Evolutionary conservation across 2,888 invertebrate genomes (phyloP).

Genomic region (Pardosa pseudoannulata): DNA sequence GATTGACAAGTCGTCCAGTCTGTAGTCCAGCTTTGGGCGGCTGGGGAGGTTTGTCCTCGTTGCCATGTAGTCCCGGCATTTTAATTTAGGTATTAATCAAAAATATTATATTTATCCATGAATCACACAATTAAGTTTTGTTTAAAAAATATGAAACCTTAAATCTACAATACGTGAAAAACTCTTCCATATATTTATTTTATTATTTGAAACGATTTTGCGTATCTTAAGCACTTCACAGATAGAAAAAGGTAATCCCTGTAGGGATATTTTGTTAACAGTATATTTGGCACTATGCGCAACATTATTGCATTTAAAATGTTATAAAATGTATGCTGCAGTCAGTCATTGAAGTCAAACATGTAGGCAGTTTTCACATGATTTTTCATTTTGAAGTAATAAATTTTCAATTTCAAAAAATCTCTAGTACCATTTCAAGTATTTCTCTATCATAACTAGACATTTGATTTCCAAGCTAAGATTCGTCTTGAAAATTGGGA

Average conservation of each 20-base stretch:
- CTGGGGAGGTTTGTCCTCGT: constrained; percentile 49
- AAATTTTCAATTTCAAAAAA: too few relatives aligned
- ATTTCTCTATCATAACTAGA: too few relatives aligned
- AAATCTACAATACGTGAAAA: background rate
- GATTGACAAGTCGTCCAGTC: constrained; percentile 1
- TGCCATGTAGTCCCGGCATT: constrained; percentile 48
- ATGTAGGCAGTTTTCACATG: background rate
- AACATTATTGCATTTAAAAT: constrained; percentile 16
- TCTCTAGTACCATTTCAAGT: too few relatives aligned
- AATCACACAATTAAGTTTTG: too few relatives aligned
- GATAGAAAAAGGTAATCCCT: constrained; percentile 1
- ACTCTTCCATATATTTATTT: constrained; percentile 32
- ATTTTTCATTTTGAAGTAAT: background rate
- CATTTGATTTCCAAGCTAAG: too few relatives aligned
- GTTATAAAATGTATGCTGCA: background rate
- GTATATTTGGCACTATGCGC: constrained; percentile 35
- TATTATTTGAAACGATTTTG: constrained; percentile 62
- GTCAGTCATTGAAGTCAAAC: background rate
- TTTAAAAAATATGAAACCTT: background rate
- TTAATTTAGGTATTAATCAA: background rate
- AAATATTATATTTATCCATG: background rate
- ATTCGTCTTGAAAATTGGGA: too few relatives aligned
- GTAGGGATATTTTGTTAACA: background rate
- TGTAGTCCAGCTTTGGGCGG: background rate
- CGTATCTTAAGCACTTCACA: constrained; percentile 18